phyloP scores from a whole-genome alignment of 2,797 vertebrate species.

The Cyclura pinguis region DNA sequence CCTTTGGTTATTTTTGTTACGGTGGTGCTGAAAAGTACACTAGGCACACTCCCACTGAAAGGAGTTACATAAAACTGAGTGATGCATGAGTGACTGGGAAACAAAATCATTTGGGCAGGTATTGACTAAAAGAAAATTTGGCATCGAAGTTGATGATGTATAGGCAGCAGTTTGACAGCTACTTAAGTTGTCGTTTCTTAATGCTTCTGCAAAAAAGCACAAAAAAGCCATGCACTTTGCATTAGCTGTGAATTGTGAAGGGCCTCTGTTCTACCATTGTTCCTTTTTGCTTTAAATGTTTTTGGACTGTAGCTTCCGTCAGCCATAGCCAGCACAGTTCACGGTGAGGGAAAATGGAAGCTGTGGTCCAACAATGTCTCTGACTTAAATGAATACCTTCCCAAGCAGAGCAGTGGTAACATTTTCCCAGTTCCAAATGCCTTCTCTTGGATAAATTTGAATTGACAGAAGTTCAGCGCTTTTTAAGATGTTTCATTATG shows the following conservation, averaged over 20 bases:
- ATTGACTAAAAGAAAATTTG: neutral
- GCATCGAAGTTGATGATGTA: conserved; percentile 7
- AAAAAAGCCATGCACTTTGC: no score
- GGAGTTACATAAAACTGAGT: conserved; percentile 9
- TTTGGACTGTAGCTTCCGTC: no score
- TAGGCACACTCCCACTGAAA: neutral
- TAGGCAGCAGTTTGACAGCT: neutral
- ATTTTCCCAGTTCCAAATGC: neutral
- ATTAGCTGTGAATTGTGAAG: neutral
- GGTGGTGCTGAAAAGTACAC: conserved; percentile 16
- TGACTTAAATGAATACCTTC: neutral
- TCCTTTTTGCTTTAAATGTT: no score
- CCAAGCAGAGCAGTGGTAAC: neutral
- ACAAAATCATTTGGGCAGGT: conserved; percentile 19
- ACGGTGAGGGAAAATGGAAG: no score
- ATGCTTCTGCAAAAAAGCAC: neutral
- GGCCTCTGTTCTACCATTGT: no score
- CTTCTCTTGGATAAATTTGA: neutral
- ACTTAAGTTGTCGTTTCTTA: neutral
- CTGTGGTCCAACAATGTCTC: no score
- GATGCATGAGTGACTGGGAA: conserved; percentile 21
- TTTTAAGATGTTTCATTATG: neutral
- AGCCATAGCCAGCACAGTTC: no score
- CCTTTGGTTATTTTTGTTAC: conserved; percentile 31
- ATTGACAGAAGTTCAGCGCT: no score